Base-by-base conservation (phyloP, 2,888 invertebrate genomes). In the Pterostichus niger region DNA sequence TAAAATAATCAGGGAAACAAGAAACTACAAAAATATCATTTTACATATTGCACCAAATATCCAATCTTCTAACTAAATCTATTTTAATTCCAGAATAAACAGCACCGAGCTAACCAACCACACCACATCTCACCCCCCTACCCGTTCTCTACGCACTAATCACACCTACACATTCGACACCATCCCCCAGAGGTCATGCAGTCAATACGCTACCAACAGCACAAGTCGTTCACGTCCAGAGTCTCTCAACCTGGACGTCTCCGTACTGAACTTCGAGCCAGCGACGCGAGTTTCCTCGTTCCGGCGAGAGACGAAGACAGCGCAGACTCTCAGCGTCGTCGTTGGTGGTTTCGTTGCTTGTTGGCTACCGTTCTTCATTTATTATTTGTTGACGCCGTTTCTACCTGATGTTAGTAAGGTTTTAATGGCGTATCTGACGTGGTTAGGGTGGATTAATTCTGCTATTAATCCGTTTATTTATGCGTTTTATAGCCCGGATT, bases 391-490 rank as follows among this genome's bases (percentile, higher is more conserved):
- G 0, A 95, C 94, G 2, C 96, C 97, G 5, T 96, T 97, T 87
- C 92, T 96, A 79, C 93, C 93, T 0, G 64, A 52, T 7, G 77
- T 64, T 35, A 64, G 68, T 24, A 83, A 83, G 35, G 77, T 93
- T 4, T 89, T 96, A 76, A 94, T 95, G 93, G 94, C 94, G 68
- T 93, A 95, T 79, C 90, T 97, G 79, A 96, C 96, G 0, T 97
- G 97, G 97, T 90, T 97, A 54, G 97, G 96, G 0, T 97, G 97
- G 96, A 94, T 96, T 87, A 97, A 97, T 88, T 96, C 96, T 0
- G 96, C 96, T 4, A 96, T 97, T 85, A 97, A 97, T 90, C 97
- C 97, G 0, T 96, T 97, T 88, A 97, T 97, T 87, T 97, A 97
- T 87, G 96, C 97, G 17, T 97, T 97, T 88, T 97, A 96, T 90